Percentiles rank a stretch among this genome's conserved stretches.
Evolutionary conservation across 2,888 invertebrate genomes (phyloP).

Genomic region (Rhingia campestris): DNA sequence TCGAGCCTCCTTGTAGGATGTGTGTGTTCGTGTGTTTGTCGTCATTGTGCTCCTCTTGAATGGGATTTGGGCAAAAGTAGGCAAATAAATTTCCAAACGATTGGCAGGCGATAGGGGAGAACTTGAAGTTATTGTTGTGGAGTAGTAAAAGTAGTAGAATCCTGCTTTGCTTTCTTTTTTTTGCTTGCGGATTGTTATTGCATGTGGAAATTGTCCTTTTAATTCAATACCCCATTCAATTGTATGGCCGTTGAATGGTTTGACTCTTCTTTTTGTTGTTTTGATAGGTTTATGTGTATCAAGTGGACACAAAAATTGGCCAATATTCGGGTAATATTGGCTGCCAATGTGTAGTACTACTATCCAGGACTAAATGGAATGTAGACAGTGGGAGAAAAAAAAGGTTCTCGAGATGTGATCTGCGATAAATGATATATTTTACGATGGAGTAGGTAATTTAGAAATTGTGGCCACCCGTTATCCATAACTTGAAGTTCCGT

Average conservation of each 20-base stretch:
- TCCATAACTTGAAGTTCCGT: no score
- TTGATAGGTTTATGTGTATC: constrained; percentile 55
- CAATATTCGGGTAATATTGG: constrained; percentile 29
- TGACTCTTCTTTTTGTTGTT: constrained; percentile 42
- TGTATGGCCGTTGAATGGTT: constrained; percentile 48
- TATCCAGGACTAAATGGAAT: constrained; percentile 21
- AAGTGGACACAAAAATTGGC: constrained; percentile 44
- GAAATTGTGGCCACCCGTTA: no score
- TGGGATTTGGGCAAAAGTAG: constrained; percentile 58
- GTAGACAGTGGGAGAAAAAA: background rate
- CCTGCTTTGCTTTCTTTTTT: constrained; percentile 5
- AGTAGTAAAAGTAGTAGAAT: constrained; percentile 10
- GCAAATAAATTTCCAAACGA: constrained; percentile 70
- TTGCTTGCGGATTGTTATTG: constrained; percentile 61
- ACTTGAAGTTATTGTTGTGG: constrained; percentile 47
- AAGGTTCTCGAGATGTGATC: no score
- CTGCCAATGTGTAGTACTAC: constrained; percentile 18
- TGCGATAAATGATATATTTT: no score
- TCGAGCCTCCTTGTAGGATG: constrained; percentile 39
- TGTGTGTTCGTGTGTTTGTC: constrained; percentile 29
- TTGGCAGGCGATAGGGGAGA: constrained; percentile 13
- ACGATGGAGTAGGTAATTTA: no score
- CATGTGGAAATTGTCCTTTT: constrained; percentile 63
- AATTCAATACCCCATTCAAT: constrained; percentile 62
- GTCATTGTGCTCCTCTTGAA: constrained; percentile 57